These are phyloP conservation scores for Calidris pugnax DNA, from an alignment of 2,113 vertebrate genomes.

Conservation along the genomic window DNA sequence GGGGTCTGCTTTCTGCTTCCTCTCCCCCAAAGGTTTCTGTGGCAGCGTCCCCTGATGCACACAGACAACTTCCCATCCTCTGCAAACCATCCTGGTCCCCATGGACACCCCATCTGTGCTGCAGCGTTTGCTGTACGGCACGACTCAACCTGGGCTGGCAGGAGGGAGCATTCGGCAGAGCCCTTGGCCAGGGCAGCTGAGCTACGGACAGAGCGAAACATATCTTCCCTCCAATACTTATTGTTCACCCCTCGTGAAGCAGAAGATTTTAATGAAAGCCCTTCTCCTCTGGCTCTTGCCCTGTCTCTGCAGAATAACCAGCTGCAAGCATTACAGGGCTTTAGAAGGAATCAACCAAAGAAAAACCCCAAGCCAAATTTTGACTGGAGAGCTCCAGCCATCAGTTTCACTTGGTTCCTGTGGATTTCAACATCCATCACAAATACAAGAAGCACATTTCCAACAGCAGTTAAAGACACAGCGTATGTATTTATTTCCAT, in stretches of 20 bases:
- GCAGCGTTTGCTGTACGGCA: neutral
- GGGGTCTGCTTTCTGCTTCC: neutral
- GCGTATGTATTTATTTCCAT: neutral
- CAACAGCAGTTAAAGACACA: neutral
- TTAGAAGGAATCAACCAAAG: neutral
- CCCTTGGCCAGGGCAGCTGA: neutral
- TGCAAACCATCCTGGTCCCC: rapidly evolving
- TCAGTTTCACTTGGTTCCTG: neutral
- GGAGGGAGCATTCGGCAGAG: rapidly evolving
- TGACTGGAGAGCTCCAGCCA: neutral
- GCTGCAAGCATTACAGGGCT: neutral
- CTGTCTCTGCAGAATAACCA: neutral
- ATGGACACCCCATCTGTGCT: rapidly evolving
- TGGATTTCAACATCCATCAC: neutral
- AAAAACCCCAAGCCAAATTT: neutral
- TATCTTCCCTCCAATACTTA: neutral
- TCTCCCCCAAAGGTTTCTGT: neutral
- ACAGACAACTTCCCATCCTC: neutral
- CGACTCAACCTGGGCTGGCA: rapidly evolving
- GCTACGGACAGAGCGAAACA: rapidly evolving
- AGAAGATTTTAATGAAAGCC: neutral
- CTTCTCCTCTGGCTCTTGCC: neutral
- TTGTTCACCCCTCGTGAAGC: neutral
- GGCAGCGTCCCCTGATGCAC: neutral
- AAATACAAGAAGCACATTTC: neutral